phyloP scores from a whole-genome alignment of 2,113 vertebrate genomes.

The Beaufortia kweichowensis region DNA sequence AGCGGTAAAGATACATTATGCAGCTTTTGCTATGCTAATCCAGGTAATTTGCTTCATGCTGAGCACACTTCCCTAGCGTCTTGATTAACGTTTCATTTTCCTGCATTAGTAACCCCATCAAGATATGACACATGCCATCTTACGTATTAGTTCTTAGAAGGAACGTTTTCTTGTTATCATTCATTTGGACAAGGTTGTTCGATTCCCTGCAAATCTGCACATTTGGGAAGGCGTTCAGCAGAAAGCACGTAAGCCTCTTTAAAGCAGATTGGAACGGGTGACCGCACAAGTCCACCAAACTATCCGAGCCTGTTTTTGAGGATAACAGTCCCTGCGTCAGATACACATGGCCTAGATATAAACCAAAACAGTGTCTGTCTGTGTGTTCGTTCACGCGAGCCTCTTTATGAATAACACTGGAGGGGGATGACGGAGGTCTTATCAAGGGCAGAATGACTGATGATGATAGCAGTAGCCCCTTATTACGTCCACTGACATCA shows the following conservation, averaged over 20 bases:
- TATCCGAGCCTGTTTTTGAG: constrained; percentile 3
- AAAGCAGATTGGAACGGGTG: constrained; percentile 23
- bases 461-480: constrained; percentile 44
- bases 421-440: constrained; percentile 51
- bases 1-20: constrained; percentile 61
- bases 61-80: constrained; percentile 57
- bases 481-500: constrained; percentile 44
- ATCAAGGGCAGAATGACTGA: constrained; percentile 49
- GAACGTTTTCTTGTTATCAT: constrained; percentile 31
- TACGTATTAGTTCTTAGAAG: constrained; percentile 34
- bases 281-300: neutral
- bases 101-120: constrained; percentile 55
- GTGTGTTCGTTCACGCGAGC: neutral
- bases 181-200: constrained; percentile 40
- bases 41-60: constrained; percentile 65
- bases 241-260: constrained; percentile 14
- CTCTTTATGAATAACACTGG: constrained; percentile 47
- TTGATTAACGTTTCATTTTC: constrained; percentile 60
- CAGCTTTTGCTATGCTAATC: constrained; percentile 62
- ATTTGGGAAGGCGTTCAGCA: constrained; percentile 27
- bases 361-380: neutral
- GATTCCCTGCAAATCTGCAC: constrained; percentile 28
- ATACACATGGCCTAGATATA: constrained; percentile 26
- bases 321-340: constrained; percentile 13
- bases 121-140: constrained; percentile 51